Conservation (phyloP, 2,113 vertebrate genomes). For the Chascanopsetta lugubris region DNA sequence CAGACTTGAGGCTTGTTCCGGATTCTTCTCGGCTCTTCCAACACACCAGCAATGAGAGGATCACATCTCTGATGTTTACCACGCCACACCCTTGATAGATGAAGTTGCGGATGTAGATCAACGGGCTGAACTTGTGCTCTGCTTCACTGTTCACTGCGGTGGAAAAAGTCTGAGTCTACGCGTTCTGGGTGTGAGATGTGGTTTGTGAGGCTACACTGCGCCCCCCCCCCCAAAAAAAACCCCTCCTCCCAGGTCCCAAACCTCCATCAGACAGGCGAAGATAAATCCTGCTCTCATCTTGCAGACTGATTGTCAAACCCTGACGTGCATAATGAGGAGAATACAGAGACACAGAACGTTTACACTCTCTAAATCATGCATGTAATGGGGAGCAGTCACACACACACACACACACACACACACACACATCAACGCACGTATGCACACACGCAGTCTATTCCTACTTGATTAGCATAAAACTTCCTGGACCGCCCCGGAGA, state of each 20-base stretch:
- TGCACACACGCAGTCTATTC: too few species aligned
- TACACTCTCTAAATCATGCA: slow-evolving; percentile 17
- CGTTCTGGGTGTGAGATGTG: not conserved
- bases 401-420: too few species aligned
- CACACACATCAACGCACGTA: too few species aligned
- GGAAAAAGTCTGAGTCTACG: slow-evolving; percentile 4
- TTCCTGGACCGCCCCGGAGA: not conserved
- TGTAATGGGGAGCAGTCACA: not conserved
- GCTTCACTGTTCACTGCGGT: not conserved
- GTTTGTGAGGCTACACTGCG: too few species aligned
- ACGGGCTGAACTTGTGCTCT: not conserved
- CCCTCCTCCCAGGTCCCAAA: slow-evolving; percentile 9
- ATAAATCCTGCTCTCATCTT: slow-evolving; percentile 28
- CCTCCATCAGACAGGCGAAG: slow-evolving; percentile 22
- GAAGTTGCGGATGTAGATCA: not conserved
- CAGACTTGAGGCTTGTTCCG: not conserved
- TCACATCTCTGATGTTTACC: not conserved
- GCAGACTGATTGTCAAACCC: slow-evolving; percentile 6
- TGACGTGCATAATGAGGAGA: slow-evolving; percentile 23
- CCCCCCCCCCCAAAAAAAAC: too few species aligned
- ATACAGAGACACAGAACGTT: slow-evolving; percentile 20
- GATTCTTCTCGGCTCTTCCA: too few species aligned
- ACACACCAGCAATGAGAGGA: too few species aligned
- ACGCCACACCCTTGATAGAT: slow-evolving; percentile 1
- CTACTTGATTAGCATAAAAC: not conserved